These are phyloP conservation scores for Takifugu ocellatus DNA, from an alignment of 2,797 vertebrate species.

Conservation along the genomic window DNA sequence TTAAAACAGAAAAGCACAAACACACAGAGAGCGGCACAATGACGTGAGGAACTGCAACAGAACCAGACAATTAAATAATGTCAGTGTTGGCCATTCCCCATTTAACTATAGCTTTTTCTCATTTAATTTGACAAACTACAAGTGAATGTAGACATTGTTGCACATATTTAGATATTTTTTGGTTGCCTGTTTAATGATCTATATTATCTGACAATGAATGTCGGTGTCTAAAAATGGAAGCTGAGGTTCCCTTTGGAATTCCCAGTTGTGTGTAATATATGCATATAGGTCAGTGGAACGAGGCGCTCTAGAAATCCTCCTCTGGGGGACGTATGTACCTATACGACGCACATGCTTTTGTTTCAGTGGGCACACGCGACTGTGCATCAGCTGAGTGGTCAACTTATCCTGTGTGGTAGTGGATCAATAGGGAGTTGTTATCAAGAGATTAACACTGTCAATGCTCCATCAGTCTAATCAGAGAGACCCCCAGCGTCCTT, in stretches of 20 bases:
- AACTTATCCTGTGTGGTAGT: slow-evolving; percentile 25
- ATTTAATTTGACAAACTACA: neutral
- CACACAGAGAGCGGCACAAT: slow-evolving; percentile 9
- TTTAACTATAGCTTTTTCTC: neutral
- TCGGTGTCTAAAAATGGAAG: slow-evolving; percentile 24
- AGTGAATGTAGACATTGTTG: no score
- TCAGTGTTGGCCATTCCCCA: slow-evolving; percentile 1
- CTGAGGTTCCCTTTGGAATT: slow-evolving; percentile 25
- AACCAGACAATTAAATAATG: slow-evolving; percentile 23
- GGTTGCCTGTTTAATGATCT: slow-evolving; percentile 8
- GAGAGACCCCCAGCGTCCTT: slow-evolving; percentile 21
- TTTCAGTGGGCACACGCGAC: neutral
- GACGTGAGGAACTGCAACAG: slow-evolving; percentile 17
- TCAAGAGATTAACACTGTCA: slow-evolving; percentile 65
- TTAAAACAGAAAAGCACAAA: slow-evolving; percentile 31
- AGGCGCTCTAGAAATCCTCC: slow-evolving; percentile 40
- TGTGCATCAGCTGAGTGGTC: slow-evolving; percentile 35
- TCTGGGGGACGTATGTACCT: slow-evolving; percentile 18
- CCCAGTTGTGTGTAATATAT: slow-evolving; percentile 45
- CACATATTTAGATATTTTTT: neutral
- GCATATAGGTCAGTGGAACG: slow-evolving; percentile 70
- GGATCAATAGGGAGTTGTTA: slow-evolving; percentile 68
- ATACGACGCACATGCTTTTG: slow-evolving; percentile 9
- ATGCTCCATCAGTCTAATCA: slow-evolving; percentile 57
- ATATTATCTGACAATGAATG: slow-evolving; percentile 14